A percentile compares a stretch with the other conserved stretches of the same genome.
phyloP scores from a whole-genome alignment of 1,140 invertebrate genomes.

The Euura lappo region DNA sequence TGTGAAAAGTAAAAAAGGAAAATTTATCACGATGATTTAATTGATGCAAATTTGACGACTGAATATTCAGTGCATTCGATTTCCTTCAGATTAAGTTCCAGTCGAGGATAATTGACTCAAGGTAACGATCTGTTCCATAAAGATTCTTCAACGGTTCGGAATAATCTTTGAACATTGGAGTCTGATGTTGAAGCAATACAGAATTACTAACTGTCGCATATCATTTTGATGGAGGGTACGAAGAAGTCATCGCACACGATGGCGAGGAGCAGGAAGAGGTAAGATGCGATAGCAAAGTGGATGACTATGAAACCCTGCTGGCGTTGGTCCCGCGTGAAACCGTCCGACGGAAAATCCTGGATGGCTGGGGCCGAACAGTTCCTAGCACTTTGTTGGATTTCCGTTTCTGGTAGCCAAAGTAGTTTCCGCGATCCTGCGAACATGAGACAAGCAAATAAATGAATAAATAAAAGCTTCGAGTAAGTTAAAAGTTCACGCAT shows the following conservation, averaged over 20 bases:
- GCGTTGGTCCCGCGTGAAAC: conserved; percentile 57
- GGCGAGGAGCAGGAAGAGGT: conserved; percentile 64
- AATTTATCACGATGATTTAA: neutral
- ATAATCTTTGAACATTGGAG: neutral
- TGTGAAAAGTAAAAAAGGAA: conserved; percentile 28
- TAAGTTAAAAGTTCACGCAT: neutral
- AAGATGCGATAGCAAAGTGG: conserved; percentile 64
- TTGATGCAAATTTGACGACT: neutral
- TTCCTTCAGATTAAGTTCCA: neutral
- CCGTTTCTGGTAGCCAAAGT: conserved; percentile 31
- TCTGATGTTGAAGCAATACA: neutral
- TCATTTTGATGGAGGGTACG: conserved; percentile 66
- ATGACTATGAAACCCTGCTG: conserved; percentile 60
- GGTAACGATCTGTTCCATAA: neutral
- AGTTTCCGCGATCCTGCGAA: conserved; percentile 43
- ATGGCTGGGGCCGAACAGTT: conserved; percentile 63
- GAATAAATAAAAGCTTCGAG: neutral
- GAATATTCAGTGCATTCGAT: neutral
- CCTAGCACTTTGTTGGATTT: conserved; percentile 1
- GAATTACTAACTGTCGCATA: conserved; percentile 62
- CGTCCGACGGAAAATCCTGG: conserved; percentile 63
- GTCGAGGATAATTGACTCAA: neutral
- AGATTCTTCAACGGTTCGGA: neutral
- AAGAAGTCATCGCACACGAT: conserved; percentile 68
- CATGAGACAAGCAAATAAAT: neutral